These are phyloP conservation scores for Harpagifer antarcticus DNA, from an alignment of 2,797 vertebrate genomes.

Conservation along the genomic window DNA sequence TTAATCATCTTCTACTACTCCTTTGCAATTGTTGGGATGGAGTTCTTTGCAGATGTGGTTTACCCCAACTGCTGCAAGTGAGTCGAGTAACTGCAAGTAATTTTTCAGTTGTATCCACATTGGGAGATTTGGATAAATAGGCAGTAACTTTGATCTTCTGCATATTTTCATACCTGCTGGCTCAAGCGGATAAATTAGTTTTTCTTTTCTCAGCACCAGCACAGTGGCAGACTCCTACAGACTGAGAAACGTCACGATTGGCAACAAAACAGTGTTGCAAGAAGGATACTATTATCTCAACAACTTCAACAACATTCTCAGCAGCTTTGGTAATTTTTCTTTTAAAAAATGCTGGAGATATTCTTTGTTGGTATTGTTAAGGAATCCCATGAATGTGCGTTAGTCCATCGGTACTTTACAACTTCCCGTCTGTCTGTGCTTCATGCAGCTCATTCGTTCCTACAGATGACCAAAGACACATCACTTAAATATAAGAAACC, in stretches of 20 bases:
- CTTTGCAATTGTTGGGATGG: slow-evolving; percentile 98
- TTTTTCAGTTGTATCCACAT: not conserved
- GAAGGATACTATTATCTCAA: slow-evolving; percentile 99
- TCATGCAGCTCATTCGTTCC: not conserved
- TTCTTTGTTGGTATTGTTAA: not conserved
- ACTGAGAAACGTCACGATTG: slow-evolving; percentile 88
- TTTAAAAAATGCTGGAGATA: not conserved
- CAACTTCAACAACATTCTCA: slow-evolving; percentile 98
- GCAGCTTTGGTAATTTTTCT: slow-evolving; percentile 93
- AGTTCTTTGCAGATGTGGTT: slow-evolving; percentile 93
- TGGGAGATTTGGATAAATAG: not conserved
- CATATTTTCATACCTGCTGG: not conserved
- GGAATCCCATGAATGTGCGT: not conserved
- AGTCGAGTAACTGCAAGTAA: slow-evolving; percentile 65
- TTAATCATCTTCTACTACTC: slow-evolving; percentile 98
- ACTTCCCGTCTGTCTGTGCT: not conserved
- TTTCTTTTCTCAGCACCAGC: slow-evolving; percentile 84
- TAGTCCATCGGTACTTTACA: not conserved
- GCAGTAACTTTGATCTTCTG: not conserved
- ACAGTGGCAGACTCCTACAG: slow-evolving; percentile 94
- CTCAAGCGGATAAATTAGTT: not conserved
- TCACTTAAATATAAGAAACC: not conserved
- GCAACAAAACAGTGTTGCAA: slow-evolving; percentile 90
- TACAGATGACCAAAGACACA: not conserved
- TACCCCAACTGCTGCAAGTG: slow-evolving; percentile 99